A percentile compares a stretch with the other conserved stretches of the same genome.
phyloP scores from a whole-genome alignment of 2,888 invertebrate species.

The Tholera decimalis region DNA sequence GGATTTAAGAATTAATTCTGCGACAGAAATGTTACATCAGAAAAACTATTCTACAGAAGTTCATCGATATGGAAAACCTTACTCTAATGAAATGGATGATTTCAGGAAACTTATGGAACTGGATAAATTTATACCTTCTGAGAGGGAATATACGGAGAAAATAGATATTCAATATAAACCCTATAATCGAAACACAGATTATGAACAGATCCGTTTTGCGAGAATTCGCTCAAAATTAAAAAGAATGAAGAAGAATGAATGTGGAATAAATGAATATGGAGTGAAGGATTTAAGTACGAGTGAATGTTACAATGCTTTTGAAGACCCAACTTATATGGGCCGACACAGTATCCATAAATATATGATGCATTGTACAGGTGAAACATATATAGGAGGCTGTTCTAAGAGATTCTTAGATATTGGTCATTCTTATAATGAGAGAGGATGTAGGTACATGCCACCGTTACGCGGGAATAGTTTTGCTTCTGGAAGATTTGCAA shows the following conservation, averaged over 20 bases:
- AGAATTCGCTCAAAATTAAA: not conserved
- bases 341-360: not conserved
- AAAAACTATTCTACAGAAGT: not conserved
- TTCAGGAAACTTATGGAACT: not conserved
- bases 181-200: not conserved
- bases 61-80: not conserved
- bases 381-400: conserved; percentile 62
- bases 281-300: not conserved
- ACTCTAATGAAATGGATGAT: not conserved
- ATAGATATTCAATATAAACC: not conserved
- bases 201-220: not conserved
- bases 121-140: not conserved
- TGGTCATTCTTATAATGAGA: conserved; percentile 68
- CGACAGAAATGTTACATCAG: not conserved
- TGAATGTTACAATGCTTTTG: conserved; percentile 63
- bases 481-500: conserved; percentile 62
- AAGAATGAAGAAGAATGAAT: conserved; percentile 57
- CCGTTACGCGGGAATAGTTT: conserved; percentile 66
- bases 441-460: conserved; percentile 73
- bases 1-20: not conserved
- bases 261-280: conserved; percentile 59
- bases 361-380: conserved; percentile 40
- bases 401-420: conserved; percentile 73
- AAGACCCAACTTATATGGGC: not conserved
- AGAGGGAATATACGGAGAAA: not conserved